Base-by-base conservation (phyloP, 2,797 vertebrate genomes). In the Nyctalus aviator region DNA sequence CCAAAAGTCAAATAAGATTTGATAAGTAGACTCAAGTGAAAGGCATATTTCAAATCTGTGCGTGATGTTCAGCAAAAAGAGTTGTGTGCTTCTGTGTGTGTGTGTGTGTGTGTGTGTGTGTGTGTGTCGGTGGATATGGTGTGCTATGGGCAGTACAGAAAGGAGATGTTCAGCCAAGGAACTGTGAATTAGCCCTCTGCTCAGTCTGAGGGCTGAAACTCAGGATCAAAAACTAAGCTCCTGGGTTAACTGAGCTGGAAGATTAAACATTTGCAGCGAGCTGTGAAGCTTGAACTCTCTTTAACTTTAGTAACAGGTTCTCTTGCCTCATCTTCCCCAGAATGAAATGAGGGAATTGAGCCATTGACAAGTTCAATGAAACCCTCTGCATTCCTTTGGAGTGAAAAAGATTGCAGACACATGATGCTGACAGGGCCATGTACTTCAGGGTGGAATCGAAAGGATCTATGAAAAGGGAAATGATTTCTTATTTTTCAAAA, bases 311-410 rank as follows among this genome's bases (percentile, higher is more conserved):
- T 62, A 72, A 90, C 55, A 44, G 17, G 27, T 59, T 84, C 66
- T 48, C 32, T 88, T 64, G 79, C 37, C 27, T 96, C 62, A 73
- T 92, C 9, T 91, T 94, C 44, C 79, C 64, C 35, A 77, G 83
- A 76, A 66, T 4, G 10, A 48, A 90, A 81, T 4, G 55, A 81
- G 37, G 46, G n/a, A 90, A 88, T 15, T 3, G 81, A 94, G 35
- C 59, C 85, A 77, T 1, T 53, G 79, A 41, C 32, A 57, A 46
- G 11, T 88, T 90, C 62, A 88, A 2, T 90, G 85, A 84, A 90
- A 71, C 69, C 72, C n/a, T 82, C 25, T 5, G 2, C 0, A 0
- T 55, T 71, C 77, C 11, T 95, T 75, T 88, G 50, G 32, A 53
- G 30, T 84, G 72, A 85, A 93, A 77, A 37, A 32, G 32, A 77